phyloP scores from a whole-genome alignment of 2,797 vertebrate genomes.

The Euphonia xanthogaster region DNA sequence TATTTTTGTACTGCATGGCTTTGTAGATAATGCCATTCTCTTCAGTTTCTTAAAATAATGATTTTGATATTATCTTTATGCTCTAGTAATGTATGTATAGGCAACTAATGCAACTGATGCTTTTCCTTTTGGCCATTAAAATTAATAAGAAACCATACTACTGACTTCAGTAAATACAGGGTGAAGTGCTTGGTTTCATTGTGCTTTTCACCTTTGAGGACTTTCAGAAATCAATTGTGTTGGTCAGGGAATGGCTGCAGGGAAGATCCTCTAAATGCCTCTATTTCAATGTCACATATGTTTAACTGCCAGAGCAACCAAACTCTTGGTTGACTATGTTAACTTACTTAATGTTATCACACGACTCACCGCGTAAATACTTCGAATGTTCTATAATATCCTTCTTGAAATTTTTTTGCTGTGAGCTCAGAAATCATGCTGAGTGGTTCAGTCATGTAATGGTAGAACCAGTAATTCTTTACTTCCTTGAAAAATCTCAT shows the following conservation, averaged over 20 bases:
- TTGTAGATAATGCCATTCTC: slow-evolving; percentile 15
- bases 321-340: neutral
- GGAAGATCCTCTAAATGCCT: neutral
- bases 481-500: neutral
- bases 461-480: neutral
- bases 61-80: slow-evolving; percentile 19
- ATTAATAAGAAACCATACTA: slow-evolving; percentile 7
- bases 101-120: slow-evolving; percentile 19
- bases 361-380: neutral
- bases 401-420: neutral
- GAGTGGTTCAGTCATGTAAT: neutral
- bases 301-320: neutral
- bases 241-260: slow-evolving; percentile 11
- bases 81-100: neutral
- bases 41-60: slow-evolving; percentile 1
- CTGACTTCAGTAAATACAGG: slow-evolving; percentile 1
- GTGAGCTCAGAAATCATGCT: neutral
- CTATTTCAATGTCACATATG: neutral
- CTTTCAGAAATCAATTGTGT: slow-evolving; percentile 7
- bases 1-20: slow-evolving; percentile 24
- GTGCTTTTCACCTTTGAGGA: neutral
- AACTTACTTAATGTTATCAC: neutral
- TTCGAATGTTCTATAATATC: neutral
- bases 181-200: neutral
- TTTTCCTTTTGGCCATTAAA: slow-evolving; percentile 25